phyloP scores from a whole-genome alignment of 92 coral and sea anemone genomes.

The Hydrozoanthus gracilis region DNA sequence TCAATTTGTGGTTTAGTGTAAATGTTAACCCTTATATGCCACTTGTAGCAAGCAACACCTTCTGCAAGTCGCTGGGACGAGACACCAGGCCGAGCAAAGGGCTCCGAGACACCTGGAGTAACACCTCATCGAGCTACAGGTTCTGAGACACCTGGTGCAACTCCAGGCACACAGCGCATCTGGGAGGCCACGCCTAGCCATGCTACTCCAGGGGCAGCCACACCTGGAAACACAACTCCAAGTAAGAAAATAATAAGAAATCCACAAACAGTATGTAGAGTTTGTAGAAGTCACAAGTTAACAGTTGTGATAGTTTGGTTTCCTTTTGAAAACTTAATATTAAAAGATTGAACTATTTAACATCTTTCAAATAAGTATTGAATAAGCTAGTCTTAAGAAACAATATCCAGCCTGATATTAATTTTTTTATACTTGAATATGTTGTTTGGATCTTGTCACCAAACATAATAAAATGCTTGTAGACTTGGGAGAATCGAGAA shows the following conservation, averaged over 20 bases:
- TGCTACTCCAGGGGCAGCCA: constrained; percentile 91
- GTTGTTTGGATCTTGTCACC: too few relatives aligned
- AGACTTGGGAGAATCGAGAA: too few relatives aligned
- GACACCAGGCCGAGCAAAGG: constrained; percentile 98
- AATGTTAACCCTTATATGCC: not conserved
- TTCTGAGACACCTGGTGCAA: constrained; percentile 99
- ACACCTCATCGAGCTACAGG: constrained; percentile 89
- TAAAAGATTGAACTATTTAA: too few relatives aligned
- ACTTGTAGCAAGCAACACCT: constrained; percentile 84
- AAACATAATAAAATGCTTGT: too few relatives aligned
- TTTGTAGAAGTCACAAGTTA: too few relatives aligned
- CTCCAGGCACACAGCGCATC: constrained; percentile 90
- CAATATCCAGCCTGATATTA: too few relatives aligned
- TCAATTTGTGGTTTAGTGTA: not conserved
- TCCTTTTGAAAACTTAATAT: too few relatives aligned
- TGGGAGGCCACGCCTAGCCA: constrained; percentile 99
- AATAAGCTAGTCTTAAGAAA: too few relatives aligned
- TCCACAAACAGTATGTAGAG: too few relatives aligned
- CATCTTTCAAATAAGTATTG: too few relatives aligned
- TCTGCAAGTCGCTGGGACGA: constrained; percentile 99
- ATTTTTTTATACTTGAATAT: too few relatives aligned
- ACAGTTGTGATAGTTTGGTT: too few relatives aligned
- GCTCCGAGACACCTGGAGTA: constrained; percentile 98
- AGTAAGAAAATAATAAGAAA: constrained; percentile 31
- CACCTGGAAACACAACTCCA: constrained; percentile 87